Base-by-base conservation (phyloP, 2,797 vertebrate species). In the Myripristis jacobus region DNA sequence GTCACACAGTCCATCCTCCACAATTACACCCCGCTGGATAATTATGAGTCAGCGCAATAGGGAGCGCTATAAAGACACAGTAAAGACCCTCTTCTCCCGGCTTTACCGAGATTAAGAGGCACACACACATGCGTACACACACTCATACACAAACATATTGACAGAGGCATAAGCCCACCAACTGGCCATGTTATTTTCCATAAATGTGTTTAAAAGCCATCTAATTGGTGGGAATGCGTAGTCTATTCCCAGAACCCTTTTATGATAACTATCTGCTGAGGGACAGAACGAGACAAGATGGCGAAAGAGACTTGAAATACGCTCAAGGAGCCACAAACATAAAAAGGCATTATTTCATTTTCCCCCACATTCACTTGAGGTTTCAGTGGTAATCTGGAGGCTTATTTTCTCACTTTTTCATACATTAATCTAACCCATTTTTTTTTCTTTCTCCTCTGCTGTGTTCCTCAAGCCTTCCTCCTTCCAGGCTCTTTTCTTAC, bases 11-110 rank as follows among this genome's bases (percentile, higher is more conserved):
- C 19, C 38, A 88, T 92, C 90, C 86, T 88, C 70, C 62, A 77
- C 87, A 90, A 88, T 88, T 82, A 90, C 80, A 66, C 68, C 74
- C 70, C 31, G 24, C 72, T 76, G 80, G 73, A 77, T 90, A 90
- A 90, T 89, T 85, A 82, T 31, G 74, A 73, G 84, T 75, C 83
- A 83, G 73, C 88, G 43, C 90, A 58, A 22, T 52, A 67, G 87
- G 89, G 68, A 83, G 68, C 10, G 22, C 77, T 64, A 66, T 91
- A 87, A 92, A 89, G 66, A 77, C 27, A 6, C 63, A 66, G 74
- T 36, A 64, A 56, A 87, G 77, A 81, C 82, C 48, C 58, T 74
- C 62, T 60, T 79, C 44, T 0, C 56, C 52, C 57, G 69, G 65
- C 67, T 81, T 83, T 53, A 76, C 21, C 68, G 55, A 54, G 36